Evolutionary conservation across 2,797 vertebrate genomes (phyloP), one percentile per base, ranked within the genome.

Genomic region (Tokudaia muenninki): DNA sequence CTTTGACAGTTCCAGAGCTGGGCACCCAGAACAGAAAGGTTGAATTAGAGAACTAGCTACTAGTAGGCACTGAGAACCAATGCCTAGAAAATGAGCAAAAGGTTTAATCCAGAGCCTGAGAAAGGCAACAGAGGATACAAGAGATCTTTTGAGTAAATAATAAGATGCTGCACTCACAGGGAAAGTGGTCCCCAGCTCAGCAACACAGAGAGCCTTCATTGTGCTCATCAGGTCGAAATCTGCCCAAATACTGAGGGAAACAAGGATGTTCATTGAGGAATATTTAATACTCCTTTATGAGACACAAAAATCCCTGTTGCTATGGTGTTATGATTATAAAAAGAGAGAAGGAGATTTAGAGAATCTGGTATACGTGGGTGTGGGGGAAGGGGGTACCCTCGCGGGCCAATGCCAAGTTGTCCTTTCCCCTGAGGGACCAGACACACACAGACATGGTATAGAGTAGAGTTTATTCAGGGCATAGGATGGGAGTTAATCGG

Each of bases 291-390:
- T 10, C 98, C 98, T 0, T 97, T 98, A 10, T 98, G 98, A 90
- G 98, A 98, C 59, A 98, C 95, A 1, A 98, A 99, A 72, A 99
- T 99, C 14, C 98, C 98, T 90, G 98, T 26, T 97, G 98, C 98
- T 0, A 98, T 26, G 57, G n/a, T n/a, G n/a, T n/a, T n/a, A n/a
- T n/a, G n/a, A n/a, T n/a, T n/a, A n/a, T n/a, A n/a, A n/a, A n/a
- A n/a, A n/a, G n/a, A n/a, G n/a, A n/a, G n/a, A n/a, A n/a, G n/a
- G n/a, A n/a, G n/a, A n/a, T n/a, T n/a, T n/a, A n/a, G n/a, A n/a
- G n/a, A n/a, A n/a, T n/a, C n/a, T n/a, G n/a, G n/a, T n/a, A n/a
- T n/a, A n/a, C n/a, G n/a, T n/a, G n/a, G n/a, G n/a, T n/a, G n/a
- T n/a, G n/a, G n/a, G n/a, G n/a, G n/a, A n/a, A n/a, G n/a, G n/a